Evolutionary conservation across 2,113 vertebrate species (phyloP).

Genomic region (Vulpes ferrilata): DNA sequence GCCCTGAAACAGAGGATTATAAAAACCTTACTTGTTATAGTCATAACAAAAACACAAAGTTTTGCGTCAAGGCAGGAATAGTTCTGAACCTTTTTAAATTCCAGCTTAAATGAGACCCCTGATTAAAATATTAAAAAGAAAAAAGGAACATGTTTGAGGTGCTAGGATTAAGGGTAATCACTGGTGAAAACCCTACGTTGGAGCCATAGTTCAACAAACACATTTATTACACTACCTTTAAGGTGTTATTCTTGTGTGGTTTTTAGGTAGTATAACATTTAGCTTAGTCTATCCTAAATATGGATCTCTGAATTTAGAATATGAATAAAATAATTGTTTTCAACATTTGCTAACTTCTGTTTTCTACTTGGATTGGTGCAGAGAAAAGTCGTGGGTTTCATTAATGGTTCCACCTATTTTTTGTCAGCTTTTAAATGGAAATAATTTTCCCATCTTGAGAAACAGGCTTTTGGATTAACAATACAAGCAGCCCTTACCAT

Average conservation of each 20-base stretch:
- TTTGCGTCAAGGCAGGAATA: conserved; percentile 34
- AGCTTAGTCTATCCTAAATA: neutral
- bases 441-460: conserved; percentile 1
- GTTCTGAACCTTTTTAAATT: conserved; percentile 33
- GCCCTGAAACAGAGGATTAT: conserved; percentile 42
- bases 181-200: conserved; percentile 48
- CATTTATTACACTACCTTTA: conserved; percentile 45
- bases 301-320: conserved; percentile 2
- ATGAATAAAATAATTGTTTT: conserved; percentile 32
- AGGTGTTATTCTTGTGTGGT: conserved; percentile 32
- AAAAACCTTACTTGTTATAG: conserved; percentile 50
- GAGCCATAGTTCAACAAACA: conserved; percentile 38
- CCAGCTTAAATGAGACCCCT: neutral
- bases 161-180: conserved; percentile 42
- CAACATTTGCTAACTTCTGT: neutral
- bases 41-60: conserved; percentile 28
- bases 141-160: conserved; percentile 3
- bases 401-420: neutral
- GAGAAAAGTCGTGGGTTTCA: neutral
- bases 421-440: neutral
- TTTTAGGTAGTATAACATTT: conserved; percentile 55
- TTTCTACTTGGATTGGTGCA: neutral
- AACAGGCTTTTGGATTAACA: neutral
- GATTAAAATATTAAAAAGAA: conserved; percentile 64
- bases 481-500: neutral